A percentile compares a stretch with the other conserved stretches of the same genome.
Conservation (phyloP, 2,797 vertebrate species). For the Heterohyrax brucei region DNA sequence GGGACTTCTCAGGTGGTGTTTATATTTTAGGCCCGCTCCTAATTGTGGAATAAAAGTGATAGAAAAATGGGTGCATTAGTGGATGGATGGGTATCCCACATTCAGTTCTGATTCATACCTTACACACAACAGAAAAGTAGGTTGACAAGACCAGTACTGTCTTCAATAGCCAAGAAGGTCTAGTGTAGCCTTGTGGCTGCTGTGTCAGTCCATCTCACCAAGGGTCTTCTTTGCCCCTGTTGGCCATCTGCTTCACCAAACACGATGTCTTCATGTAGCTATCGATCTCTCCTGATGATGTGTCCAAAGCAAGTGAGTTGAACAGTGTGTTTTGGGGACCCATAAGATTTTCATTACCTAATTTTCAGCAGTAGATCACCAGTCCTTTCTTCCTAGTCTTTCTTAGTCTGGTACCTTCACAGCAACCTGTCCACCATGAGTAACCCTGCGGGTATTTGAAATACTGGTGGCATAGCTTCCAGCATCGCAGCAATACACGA, state of each 20-base stretch:
- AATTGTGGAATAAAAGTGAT: not conserved
- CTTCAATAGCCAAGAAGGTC: too few species aligned
- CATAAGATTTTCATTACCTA: not conserved
- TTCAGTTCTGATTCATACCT: too few species aligned
- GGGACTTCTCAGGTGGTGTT: not conserved
- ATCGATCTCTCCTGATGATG: too few species aligned
- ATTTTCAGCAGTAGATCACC: not conserved
- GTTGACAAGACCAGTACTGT: too few species aligned
- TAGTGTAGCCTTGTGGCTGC: too few species aligned
- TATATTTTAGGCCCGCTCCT: not conserved
- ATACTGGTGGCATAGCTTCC: not conserved
- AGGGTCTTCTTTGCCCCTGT: too few species aligned
- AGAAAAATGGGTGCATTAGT: too few species aligned
- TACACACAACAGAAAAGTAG: too few species aligned
- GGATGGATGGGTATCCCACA: too few species aligned
- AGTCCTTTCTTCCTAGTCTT: not conserved
- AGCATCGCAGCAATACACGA: not conserved
- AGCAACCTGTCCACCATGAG: not conserved
- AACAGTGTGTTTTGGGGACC: not conserved
- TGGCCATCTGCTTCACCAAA: too few species aligned
- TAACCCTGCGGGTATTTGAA: not conserved
- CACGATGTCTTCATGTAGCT: too few species aligned
- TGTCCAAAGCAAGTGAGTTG: not conserved
- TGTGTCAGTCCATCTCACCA: too few species aligned
- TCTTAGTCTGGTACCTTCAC: not conserved